phyloP scores from a whole-genome alignment of 2,113 vertebrate genomes.

The Mesocricetus auratus region DNA sequence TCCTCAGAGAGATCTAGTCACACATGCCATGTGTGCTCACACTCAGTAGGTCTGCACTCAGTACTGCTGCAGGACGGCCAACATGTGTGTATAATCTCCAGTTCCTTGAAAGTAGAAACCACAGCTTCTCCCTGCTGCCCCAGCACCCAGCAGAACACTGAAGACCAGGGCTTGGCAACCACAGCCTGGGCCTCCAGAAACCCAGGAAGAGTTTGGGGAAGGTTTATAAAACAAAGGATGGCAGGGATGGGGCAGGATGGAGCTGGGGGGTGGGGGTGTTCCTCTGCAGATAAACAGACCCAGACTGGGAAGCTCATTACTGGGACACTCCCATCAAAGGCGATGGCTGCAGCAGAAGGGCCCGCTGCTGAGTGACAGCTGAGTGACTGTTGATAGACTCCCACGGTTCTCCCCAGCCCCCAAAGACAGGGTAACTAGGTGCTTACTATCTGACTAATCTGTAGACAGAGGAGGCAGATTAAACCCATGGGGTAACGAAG shows the following conservation, averaged over 20 bases:
- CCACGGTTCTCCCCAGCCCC: background rate
- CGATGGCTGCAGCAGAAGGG: background rate
- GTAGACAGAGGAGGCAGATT: background rate
- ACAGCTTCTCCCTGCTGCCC: background rate
- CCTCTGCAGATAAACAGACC: background rate
- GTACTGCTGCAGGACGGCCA: background rate
- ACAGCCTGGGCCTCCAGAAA: background rate
- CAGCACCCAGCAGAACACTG: background rate
- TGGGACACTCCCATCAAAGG: background rate
- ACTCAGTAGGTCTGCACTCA: background rate
- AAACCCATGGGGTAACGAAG: background rate
- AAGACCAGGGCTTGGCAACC: background rate
- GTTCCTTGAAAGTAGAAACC: slow-evolving; percentile 54
- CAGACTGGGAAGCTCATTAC: background rate
- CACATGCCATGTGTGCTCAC: background rate
- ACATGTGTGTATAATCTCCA: background rate
- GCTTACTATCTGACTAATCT: background rate
- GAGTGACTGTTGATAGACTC: background rate
- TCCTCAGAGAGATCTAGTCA: background rate
- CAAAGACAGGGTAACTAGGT: background rate
- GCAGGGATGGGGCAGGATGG: no score
- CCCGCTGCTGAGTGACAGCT: background rate
- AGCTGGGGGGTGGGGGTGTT: background rate
- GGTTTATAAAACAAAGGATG: background rate
- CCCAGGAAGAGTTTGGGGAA: background rate